Evolutionary conservation across 2,113 vertebrate species (phyloP), one percentile per base, ranked within the genome.

Genomic region (Hemiscyllium ocellatum): DNA sequence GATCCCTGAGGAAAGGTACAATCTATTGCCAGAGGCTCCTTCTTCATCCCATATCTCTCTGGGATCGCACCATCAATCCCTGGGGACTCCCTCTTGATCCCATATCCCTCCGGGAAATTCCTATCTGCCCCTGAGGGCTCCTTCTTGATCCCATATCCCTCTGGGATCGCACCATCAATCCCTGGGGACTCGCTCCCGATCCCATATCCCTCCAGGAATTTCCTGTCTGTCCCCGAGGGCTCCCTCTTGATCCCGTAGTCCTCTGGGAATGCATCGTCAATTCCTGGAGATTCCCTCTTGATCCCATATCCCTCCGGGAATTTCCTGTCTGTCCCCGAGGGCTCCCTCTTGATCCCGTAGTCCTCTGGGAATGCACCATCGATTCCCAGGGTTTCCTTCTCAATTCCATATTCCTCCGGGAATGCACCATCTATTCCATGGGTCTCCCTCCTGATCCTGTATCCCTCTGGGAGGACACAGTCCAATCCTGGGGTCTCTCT

Each of bases 91-190:
- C 22, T 26, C 20, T 3, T 24, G 69, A 22, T 17, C 17, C 22
- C 83, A 22, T 22, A 96, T 0, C 96, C 97, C 20, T n/a, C 72
- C 0, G 97, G 96, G 70, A 72, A 72, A 7, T 7, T 72, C 6
- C 70, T 26, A 5, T 72, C 70, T 0, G 6, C 22, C 26, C 22
- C 70, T 7, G 70, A 26, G 70, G 70, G 26, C 52, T 29, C 89
- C 13, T 7, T 7, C 13, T 7, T n/a, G 29, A 65, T 29, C 56
- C 24, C 29, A 29, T 1, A 65, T 0, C n/a, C 89, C 85, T 50
- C 85, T 12, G 86, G 47, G 13, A 80, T 37, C 33, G 2, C 0
- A 2, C 72, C 33, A 12, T 78, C 76, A 13, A 10, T 12, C n/a
- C 33, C 76, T 10, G 76, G 76, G 76, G 33, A n/a, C 10, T 78